Percentiles rank a stretch among this genome's conserved stretches.
phyloP scores from a whole-genome alignment of 2,797 vertebrate species.

The Discoglossus pictus region DNA sequence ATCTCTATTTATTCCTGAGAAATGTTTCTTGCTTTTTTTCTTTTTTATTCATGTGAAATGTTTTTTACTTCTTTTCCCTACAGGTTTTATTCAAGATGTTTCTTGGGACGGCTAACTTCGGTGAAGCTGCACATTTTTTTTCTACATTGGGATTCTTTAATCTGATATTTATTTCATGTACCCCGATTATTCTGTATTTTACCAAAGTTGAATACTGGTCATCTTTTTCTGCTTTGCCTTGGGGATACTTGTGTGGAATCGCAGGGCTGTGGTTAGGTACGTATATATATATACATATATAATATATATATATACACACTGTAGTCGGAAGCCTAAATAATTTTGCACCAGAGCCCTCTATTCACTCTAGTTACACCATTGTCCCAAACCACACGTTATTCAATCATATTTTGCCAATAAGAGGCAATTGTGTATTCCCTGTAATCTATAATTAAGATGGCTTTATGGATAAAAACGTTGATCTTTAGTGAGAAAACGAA shows the following conservation, averaged over 20 bases:
- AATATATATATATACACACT: too few species aligned
- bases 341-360: too few species aligned
- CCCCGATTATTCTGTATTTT: constrained; percentile 92
- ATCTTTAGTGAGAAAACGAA: too few species aligned
- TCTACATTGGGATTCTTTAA: constrained; percentile 98
- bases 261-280: constrained; percentile 94
- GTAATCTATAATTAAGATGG: too few species aligned
- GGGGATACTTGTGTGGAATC: constrained; percentile 95
- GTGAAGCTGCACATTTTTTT: constrained; percentile 94
- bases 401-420: too few species aligned
- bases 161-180: constrained; percentile 94
- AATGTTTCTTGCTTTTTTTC: fast-evolving
- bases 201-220: constrained; percentile 96
- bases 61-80: constrained; percentile 32
- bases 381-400: too few species aligned
- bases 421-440: too few species aligned
- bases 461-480: too few species aligned
- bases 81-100: constrained; percentile 99
- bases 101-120: constrained; percentile 92
- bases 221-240: constrained; percentile 89
- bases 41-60: too few species aligned
- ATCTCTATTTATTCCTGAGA: neutral
- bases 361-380: too few species aligned
- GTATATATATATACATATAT: too few species aligned
- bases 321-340: too few species aligned